phyloP scores from a whole-genome alignment of 2,888 invertebrate genomes.

The Cheiracanthium punctorium region DNA sequence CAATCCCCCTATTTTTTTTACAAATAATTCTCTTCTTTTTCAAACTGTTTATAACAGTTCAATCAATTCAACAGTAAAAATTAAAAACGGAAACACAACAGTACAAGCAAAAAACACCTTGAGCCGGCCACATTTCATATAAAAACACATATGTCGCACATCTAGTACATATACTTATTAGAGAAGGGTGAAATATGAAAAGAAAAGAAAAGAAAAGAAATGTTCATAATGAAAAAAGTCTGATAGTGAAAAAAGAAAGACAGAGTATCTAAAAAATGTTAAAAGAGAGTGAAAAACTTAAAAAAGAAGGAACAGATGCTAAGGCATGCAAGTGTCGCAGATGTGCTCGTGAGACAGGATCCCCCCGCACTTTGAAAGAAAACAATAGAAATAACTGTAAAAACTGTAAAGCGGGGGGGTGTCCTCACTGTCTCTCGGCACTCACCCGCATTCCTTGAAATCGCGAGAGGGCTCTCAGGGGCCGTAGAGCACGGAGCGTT shows the following conservation, averaged over 20 bases:
- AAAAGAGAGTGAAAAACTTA: constrained; percentile 13
- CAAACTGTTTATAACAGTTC: too few relatives aligned
- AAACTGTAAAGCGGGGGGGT: neutral
- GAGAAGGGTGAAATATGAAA: neutral
- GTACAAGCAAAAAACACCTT: too few relatives aligned
- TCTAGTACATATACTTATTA: neutral
- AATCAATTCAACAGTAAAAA: too few relatives aligned
- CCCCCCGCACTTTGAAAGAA: constrained; percentile 26
- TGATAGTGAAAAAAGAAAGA: constrained; percentile 5
- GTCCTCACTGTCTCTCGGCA: constrained; percentile 74
- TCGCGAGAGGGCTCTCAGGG: constrained; percentile 91
- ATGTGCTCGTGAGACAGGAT: constrained; percentile 67
- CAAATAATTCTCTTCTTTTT: too few relatives aligned
- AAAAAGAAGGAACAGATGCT: constrained; percentile 38
- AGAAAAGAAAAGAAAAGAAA: neutral
- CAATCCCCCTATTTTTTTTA: too few relatives aligned
- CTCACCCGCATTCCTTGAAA: constrained; percentile 98
- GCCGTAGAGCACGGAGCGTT: constrained; percentile 91
- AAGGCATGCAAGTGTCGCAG: constrained; percentile 52
- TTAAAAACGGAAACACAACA: too few relatives aligned
- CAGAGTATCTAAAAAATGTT: neutral
- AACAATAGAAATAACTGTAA: neutral
- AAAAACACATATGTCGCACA: neutral
- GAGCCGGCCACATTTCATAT: neutral
- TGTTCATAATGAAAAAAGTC: neutral